Percentiles rank a stretch among this genome's conserved stretches.
These are phyloP conservation scores for Saccopteryx leptura DNA, from an alignment of 2,113 vertebrate genomes.

Conservation along the genomic window DNA sequence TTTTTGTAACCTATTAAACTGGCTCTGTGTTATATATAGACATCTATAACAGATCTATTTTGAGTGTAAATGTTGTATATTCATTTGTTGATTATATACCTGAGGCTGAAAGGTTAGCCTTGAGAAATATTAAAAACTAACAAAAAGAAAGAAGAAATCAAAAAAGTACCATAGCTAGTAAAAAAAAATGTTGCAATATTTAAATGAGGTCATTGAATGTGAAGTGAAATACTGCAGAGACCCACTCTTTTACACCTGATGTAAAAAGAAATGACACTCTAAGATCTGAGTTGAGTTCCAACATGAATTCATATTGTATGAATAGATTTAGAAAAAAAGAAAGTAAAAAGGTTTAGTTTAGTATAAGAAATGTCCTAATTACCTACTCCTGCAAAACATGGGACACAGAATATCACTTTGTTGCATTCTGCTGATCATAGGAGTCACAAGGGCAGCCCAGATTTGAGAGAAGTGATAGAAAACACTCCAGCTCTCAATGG, in stretches of 20 bases:
- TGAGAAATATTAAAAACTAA: not conserved
- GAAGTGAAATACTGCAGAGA: constrained; percentile 25
- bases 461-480: not conserved
- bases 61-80: not conserved
- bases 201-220: constrained; percentile 16
- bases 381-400: not conserved
- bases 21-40: not conserved
- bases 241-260: not conserved
- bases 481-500: not conserved
- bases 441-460: not conserved
- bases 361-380: not conserved
- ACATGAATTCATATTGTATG: not conserved
- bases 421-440: not conserved
- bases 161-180: not conserved
- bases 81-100: not conserved
- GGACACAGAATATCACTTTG: not conserved
- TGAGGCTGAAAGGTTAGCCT: constrained; percentile 29
- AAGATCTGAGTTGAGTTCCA: not conserved
- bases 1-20: not conserved
- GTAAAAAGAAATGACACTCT: not conserved
- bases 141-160: not conserved
- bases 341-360: not conserved
- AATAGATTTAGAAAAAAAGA: not conserved
- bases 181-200: not conserved
- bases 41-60: not conserved